Percentiles rank a stretch among this genome's conserved stretches.
Evolutionary conservation across 2,797 vertebrate species (phyloP).

Genomic region (Aselliscus stoliczkanus): DNA sequence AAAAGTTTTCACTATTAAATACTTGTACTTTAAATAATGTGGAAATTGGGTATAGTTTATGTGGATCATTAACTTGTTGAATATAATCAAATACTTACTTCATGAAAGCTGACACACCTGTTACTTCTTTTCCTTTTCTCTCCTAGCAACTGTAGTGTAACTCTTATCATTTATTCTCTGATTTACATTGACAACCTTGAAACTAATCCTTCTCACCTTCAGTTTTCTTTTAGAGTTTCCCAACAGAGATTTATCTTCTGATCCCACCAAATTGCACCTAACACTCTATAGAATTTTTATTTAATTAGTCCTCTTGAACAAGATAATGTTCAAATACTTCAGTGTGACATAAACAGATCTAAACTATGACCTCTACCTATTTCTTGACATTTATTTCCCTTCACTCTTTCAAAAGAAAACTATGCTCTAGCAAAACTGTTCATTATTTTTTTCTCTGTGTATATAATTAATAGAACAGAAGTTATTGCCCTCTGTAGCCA

Average conservation of each 20-base stretch:
- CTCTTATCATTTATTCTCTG: not conserved
- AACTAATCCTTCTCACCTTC: not conserved
- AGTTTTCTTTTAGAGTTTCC: not conserved
- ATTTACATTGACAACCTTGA: not conserved
- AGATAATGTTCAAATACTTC: not conserved
- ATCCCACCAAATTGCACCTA: not conserved
- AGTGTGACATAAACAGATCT: not conserved
- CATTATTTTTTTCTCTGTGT: not conserved
- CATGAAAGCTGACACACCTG: not conserved
- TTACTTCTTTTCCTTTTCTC: not conserved
- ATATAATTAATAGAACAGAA: not conserved
- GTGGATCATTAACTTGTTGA: not conserved
- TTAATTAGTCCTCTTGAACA: not conserved
- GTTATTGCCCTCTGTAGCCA: not conserved
- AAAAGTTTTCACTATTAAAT: not conserved
- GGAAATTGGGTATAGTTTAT: not conserved
- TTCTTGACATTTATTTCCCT: not conserved
- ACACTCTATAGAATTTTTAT: not conserved
- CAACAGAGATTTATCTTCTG: not conserved
- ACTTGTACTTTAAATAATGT: not conserved
- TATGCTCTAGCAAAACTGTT: not conserved
- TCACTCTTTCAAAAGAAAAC: not conserved
- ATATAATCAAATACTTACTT: not conserved
- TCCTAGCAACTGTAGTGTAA: not conserved
- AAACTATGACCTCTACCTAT: not conserved